Conservation (phyloP, 2,113 vertebrate species). For the Ctenodactylus gundi region DNA sequence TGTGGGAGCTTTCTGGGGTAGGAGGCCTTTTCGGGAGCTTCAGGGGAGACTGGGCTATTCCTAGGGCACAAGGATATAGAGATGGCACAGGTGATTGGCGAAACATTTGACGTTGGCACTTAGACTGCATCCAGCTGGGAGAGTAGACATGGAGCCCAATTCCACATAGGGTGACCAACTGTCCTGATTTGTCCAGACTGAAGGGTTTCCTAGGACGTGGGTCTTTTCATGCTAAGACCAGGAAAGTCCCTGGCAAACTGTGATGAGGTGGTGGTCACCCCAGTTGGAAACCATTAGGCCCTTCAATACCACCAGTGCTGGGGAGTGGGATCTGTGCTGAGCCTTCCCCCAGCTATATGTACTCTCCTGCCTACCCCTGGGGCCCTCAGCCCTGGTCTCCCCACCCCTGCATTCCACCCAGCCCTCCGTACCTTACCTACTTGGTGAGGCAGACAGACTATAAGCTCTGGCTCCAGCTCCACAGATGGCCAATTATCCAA, state of each 20-base stretch:
- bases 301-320: not conserved
- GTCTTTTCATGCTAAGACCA: not conserved
- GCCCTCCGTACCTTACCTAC: not conserved
- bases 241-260: not conserved
- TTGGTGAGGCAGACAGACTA: not conserved
- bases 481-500: not conserved
- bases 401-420: not conserved
- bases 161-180: not conserved
- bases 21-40: not conserved
- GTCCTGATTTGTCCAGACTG: not conserved
- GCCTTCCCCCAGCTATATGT: not conserved
- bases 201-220: not conserved
- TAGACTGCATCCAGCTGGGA: not conserved
- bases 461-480: too few species aligned
- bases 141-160: too few species aligned
- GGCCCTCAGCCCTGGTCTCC: not conserved
- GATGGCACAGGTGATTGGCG: not conserved
- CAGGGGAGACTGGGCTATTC: not conserved
- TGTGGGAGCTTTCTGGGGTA: not conserved
- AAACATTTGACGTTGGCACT: not conserved
- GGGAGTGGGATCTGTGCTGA: not conserved
- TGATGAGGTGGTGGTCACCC: not conserved
- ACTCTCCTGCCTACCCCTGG: not conserved
- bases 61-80: not conserved
- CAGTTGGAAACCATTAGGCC: not conserved